Base-by-base conservation (phyloP, 2,888 invertebrate genomes). In the Cephus pygmeus region DNA sequence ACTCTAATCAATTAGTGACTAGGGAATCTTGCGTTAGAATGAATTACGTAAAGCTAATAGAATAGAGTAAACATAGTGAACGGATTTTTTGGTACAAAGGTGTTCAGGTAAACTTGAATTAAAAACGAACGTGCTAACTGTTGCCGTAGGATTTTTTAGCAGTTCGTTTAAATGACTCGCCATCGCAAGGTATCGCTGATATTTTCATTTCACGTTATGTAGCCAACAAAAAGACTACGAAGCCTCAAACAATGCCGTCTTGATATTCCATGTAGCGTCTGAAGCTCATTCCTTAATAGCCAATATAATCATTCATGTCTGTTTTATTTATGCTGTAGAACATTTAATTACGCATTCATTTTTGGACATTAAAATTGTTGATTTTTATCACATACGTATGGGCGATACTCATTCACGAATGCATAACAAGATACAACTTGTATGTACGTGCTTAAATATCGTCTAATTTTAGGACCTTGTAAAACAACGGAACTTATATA, bases 81-180 rank as follows among this genome's bases (percentile, higher is more conserved):
- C 30, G 15, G 15, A 79, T 74, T 81, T 83, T 81, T 85, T 84
- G 86, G 86, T 85, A 86, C 85, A 85, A 85, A 85, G 82, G 68
- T 78, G 79, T 76, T 78, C 76, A 76, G 79, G 78, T 81, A 82
- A 80, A 76, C 73, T 31, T 75, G 78, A 78, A 81, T 83, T 81
- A 80, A 80, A 23, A 56, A 23, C 4, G 40, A 23, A 56, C 40
- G 23, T 23, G 6, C 40, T 56, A 1, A 6, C 9, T 23, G 9
- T 23, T 56, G 23, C 6, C 40, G 15, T 56, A 23, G 23, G 40
- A 35, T 35, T 9, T 23, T 23, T 56, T 23, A 23, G 40, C 40
- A 56, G 23, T 56, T 56, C 40, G 40, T 23, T 56, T 9, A 23
- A 56, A 23, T 23, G 23, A 56, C 40, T 56, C 23, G 40, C 40